Base-by-base conservation (phyloP, 1,140 invertebrate genomes). In the Andrena cerasifolii region DNA sequence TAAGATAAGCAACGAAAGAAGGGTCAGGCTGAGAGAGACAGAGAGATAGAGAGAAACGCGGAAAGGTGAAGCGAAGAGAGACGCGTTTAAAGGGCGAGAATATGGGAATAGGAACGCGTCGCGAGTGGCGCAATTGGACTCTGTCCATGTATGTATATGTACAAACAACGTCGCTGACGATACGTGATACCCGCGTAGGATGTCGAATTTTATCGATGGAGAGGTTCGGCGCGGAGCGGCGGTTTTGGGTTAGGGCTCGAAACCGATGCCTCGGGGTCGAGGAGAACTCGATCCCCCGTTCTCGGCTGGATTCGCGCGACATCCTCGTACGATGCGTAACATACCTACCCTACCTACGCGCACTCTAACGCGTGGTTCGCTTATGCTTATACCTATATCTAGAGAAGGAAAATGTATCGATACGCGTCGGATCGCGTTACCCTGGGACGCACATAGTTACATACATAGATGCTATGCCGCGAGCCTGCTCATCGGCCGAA, bases 401-500 rank as follows among this genome's bases (percentile, higher is more conserved):
- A 10, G 36, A 40, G n/a, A 28, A 26, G n/a, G 36, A 14, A 53
- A 10, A 16, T 10, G 31, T 2, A 54, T 24, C 7, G 21, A 24
- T n/a, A 45, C 56, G 33, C 31, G 45, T n/a, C 33, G 21, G 21
- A 16, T 21, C 70, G 43, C 16, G 43, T 10, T 16, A 16, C 18
- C 16, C 36, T 18, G 54, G 40, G 45, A 62, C 58, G 62, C n/a
- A n/a, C n/a, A n/a, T 40, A 10, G 36, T 40, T n/a, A n/a, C n/a
- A n/a, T n/a, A n/a, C n/a, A n/a, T 86, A 85, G 66, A 87, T 84
- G 80, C 78, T 86, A 87, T 84, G 88, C 88, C 89, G 88, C 87
- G 89, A 90, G 89, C 89, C 89, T 87, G 89, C 89, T 90, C 89
- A 89, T 87, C 89, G 89, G 89, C 89, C 85, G 85, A 89, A 90